Evolutionary conservation across 2,888 invertebrate species (phyloP).

Genomic region (Isoperla grammatica): DNA sequence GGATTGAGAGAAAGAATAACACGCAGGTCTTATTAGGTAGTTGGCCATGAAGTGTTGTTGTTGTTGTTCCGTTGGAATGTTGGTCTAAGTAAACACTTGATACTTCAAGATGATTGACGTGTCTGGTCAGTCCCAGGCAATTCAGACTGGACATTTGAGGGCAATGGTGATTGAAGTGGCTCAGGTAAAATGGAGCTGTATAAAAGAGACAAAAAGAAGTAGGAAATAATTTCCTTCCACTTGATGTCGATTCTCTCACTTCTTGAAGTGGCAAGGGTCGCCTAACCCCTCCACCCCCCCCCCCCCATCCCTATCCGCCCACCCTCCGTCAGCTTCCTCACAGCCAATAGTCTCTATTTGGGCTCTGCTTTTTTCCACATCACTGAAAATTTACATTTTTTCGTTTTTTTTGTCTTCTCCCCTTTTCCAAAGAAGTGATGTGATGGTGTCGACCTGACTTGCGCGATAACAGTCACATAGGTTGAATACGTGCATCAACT

Average conservation of each 20-base stretch:
- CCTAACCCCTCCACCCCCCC: constrained; percentile 16
- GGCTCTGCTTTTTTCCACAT: constrained; percentile 27
- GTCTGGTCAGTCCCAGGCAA: too few species aligned
- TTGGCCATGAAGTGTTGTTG: too few species aligned
- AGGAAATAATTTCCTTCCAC: constrained; percentile 29
- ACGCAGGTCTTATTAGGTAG: too few species aligned
- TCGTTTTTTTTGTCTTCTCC: constrained; percentile 25
- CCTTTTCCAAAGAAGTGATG: constrained; percentile 5
- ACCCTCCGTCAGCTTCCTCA: constrained; percentile 11
- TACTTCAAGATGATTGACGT: too few species aligned
- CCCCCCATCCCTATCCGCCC: constrained; percentile 13
- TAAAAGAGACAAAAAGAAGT: constrained; percentile 2
- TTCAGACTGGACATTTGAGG: too few species aligned
- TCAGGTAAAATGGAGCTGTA: too few species aligned
- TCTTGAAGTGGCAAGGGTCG: constrained; percentile 13
- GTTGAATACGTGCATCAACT: too few species aligned
- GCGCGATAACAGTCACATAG: too few species aligned
- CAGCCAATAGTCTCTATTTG: constrained; percentile 28
- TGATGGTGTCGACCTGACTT: not conserved
- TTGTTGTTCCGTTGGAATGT: too few species aligned
- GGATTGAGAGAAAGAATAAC: too few species aligned
- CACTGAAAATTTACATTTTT: constrained; percentile 31
- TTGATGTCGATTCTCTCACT: constrained; percentile 18
- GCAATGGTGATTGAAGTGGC: too few species aligned
- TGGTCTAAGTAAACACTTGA: too few species aligned